phyloP scores from a whole-genome alignment of 2,113 vertebrate genomes.

The Rostratula benghalensis region DNA sequence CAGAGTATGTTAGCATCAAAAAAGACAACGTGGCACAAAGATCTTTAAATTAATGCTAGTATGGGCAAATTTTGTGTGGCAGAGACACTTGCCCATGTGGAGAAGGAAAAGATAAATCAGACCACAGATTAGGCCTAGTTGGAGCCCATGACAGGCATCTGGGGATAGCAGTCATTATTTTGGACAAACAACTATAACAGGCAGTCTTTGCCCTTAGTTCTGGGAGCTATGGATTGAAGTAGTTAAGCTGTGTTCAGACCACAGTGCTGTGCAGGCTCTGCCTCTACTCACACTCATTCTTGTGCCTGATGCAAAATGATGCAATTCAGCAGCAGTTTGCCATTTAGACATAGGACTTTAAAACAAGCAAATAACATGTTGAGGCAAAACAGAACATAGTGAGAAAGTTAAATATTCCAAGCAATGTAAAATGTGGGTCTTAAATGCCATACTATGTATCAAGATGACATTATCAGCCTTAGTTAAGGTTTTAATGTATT shows the following conservation, averaged over 20 bases:
- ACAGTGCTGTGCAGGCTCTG: neutral
- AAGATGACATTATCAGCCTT: conserved; percentile 2
- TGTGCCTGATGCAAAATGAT: neutral
- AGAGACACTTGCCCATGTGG: neutral
- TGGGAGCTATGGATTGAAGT: neutral
- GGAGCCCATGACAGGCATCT: neutral
- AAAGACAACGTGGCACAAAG: neutral
- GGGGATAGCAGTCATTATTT: neutral
- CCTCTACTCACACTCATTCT: neutral
- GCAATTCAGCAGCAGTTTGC: neutral
- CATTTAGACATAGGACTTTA: neutral
- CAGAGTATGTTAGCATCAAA: accelerated
- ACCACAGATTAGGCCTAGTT: neutral
- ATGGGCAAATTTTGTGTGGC: neutral
- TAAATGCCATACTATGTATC: conserved; percentile 13
- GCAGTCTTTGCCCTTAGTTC: neutral
- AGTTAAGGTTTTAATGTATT: conserved; percentile 9
- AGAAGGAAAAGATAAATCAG: neutral
- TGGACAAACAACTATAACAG: neutral
- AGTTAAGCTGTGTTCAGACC: neutral
- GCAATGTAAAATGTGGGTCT: conserved; percentile 24
- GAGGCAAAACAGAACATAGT: neutral
- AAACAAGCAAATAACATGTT: conserved; percentile 7
- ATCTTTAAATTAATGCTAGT: neutral
- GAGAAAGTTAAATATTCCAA: conserved; percentile 18